These are phyloP conservation scores for Nymphicus hollandicus DNA, from an alignment of 2,113 vertebrate genomes.

Conservation along the genomic window DNA sequence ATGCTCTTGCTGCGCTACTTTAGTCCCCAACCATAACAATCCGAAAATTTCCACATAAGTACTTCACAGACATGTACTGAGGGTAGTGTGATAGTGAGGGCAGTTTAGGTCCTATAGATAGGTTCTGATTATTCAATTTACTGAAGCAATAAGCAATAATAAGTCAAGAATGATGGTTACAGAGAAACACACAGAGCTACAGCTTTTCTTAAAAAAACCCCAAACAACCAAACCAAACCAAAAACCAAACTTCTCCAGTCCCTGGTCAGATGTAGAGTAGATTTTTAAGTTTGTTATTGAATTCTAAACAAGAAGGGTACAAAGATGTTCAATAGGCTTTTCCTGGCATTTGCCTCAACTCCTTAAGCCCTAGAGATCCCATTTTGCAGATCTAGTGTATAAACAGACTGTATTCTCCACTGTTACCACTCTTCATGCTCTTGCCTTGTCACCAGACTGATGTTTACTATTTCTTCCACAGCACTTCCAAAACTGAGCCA, in stretches of 20 bases:
- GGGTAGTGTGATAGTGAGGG: no score
- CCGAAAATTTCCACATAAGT: neutral
- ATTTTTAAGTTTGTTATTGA: neutral
- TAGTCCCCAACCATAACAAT: neutral
- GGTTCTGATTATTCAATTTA: neutral
- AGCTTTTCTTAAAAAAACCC: neutral
- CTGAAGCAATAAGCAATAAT: neutral
- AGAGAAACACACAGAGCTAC: neutral
- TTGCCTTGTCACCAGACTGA: neutral
- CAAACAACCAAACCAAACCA: neutral
- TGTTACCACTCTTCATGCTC: neutral
- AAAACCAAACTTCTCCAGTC: neutral
- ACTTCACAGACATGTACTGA: neutral
- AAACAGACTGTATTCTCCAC: neutral
- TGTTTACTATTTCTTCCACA: neutral
- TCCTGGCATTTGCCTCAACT: neutral
- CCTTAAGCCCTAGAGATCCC: neutral
- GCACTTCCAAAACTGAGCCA: neutral
- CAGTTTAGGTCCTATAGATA: neutral
- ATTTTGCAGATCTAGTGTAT: neutral
- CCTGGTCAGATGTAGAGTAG: neutral
- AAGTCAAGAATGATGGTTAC: neutral
- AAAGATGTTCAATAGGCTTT: neutral
- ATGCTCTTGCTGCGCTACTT: neutral
- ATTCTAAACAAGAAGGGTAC: neutral